Percentiles rank a stretch among this genome's conserved stretches.
phyloP scores from a whole-genome alignment of 2,888 invertebrate genomes.

The Hartigia nigra region DNA sequence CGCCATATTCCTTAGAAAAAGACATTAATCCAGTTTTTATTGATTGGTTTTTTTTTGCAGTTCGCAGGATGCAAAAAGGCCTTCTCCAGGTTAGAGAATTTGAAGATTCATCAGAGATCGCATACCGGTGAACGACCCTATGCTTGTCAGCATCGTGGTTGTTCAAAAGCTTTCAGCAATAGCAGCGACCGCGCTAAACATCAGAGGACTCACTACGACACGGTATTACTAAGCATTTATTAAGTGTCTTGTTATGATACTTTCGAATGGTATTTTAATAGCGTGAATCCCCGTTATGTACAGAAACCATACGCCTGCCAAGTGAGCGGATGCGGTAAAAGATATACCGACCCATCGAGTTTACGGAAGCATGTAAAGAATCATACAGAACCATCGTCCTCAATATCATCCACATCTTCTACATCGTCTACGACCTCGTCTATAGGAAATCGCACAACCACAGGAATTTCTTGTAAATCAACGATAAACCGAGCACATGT shows the following conservation, averaged over 20 bases:
- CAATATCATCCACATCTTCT: not conserved
- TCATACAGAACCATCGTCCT: conserved; percentile 65
- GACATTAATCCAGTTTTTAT: not conserved
- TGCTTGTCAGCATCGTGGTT: conserved; percentile 91
- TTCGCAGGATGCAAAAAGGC: conserved; percentile 95
- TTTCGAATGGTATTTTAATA: not conserved
- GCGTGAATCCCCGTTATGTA: conserved; percentile 39
- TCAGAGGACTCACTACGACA: conserved; percentile 97
- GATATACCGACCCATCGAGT: conserved; percentile 95
- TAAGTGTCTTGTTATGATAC: conserved; percentile 1
- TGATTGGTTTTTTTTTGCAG: conserved; percentile 69
- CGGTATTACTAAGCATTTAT: conserved; percentile 70
- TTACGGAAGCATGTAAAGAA: conserved; percentile 93
- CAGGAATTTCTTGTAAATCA: conserved; percentile 2
- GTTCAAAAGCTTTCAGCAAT: conserved; percentile 97
- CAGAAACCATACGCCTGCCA: conserved; percentile 95
- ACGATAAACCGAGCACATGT: not conserved
- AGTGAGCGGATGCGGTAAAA: conserved; percentile 86
- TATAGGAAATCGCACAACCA: conserved; percentile 9
- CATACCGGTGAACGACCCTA: conserved; percentile 98
- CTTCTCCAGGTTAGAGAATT: conserved; percentile 95
- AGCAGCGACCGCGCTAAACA: conserved; percentile 99
- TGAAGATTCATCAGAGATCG: conserved; percentile 96
- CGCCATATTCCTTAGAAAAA: not conserved
- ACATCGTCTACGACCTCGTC: conserved; percentile 23